Base-by-base conservation (phyloP, 2,888 invertebrate species). In the Eupeodes latifasciatus region DNA sequence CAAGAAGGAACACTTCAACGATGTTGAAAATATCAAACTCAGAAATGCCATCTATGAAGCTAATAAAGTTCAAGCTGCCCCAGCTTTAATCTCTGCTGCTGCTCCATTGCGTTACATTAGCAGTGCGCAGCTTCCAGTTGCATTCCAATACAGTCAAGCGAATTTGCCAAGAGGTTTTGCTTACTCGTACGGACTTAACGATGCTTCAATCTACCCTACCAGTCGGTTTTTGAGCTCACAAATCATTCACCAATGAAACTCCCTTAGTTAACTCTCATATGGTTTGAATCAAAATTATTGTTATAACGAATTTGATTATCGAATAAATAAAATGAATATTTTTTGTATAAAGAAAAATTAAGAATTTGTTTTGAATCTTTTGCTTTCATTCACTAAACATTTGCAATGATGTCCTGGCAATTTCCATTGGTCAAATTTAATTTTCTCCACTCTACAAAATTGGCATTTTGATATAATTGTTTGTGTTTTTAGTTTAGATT, bases 1-100 rank as follows among this genome's bases (percentile, higher is more conserved):
- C 36, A 93, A 92, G 84, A 89, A 90, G 5, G 91, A 92, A 44
- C 93, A 93, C 89, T 92, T 93, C 81, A 91, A 91, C 16, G 91
- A 90, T 5, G 89, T 91, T 47, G 90, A 91, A 61, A 90, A 90
- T 49, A 91, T 91, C 57, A 80, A 89, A 16, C 78, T 90, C n/a
- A 91, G 91, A 81, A 91, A 92, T 40, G 61, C 89, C 19, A 62
- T 75, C 72, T 47, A 44, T 47, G 59, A 72, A 75, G 47, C 74
- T 49, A 75, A 75, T 16, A 49, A 75, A 62, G 36, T 51, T n/a
- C n/a, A 49, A 49, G 36, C 75, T 36, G 49, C 36, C 14, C 27
- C 71, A 0, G 49, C 47, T 14, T 44, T 66, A 4, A 49, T 66
- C 14, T 11, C 66, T 5, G 74, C 82, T 34, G 47, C 75, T 10